Conservation (phyloP, 2,797 vertebrate genomes). For the Trichosurus vulpecula region DNA sequence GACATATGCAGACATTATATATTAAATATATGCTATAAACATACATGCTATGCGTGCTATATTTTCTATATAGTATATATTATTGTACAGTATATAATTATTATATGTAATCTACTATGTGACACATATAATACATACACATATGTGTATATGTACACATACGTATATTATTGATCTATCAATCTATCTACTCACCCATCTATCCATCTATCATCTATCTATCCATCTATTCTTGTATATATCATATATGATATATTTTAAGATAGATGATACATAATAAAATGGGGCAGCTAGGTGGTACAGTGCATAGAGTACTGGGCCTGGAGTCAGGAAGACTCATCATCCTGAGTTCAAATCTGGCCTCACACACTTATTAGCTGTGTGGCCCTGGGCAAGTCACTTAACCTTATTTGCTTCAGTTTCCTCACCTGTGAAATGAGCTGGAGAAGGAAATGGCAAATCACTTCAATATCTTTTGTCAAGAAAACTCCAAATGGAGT, state of each 20-base stretch:
- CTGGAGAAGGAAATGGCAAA: background rate
- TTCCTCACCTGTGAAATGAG: background rate
- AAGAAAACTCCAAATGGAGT: background rate
- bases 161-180: background rate
- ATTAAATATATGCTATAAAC: background rate
- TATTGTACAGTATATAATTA: background rate
- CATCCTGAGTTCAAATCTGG: background rate
- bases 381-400: background rate
- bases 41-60: background rate
- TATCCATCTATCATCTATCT: background rate
- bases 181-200: background rate
- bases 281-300: background rate
- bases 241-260: background rate
- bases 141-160: background rate
- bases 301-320: background rate
- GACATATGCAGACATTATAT: background rate
- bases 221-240: background rate
- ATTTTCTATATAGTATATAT: background rate
- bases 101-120: background rate
- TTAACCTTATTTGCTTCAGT: background rate
- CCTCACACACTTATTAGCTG: background rate
- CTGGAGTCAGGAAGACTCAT: background rate
- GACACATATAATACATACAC: background rate
- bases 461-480: background rate
- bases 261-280: background rate